A percentile compares a stretch with the other conserved stretches of the same genome.
Evolutionary conservation across 2,113 vertebrate species (phyloP).

Genomic region (Pseudorectes ferrugineus): DNA sequence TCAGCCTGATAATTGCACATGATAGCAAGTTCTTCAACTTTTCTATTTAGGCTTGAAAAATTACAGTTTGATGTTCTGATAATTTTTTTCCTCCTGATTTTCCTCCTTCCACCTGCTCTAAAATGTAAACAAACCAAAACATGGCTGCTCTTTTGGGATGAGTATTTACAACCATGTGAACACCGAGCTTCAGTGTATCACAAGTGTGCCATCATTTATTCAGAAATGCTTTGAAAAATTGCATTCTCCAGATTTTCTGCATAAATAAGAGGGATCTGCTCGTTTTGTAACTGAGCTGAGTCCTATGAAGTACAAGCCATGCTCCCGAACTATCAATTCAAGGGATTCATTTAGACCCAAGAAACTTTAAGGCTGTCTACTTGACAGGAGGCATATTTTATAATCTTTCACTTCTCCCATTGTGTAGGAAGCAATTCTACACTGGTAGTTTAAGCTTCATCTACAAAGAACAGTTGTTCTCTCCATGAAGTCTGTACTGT

Average conservation of each 20-base stretch:
- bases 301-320: neutral
- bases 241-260: neutral
- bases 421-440: constrained; percentile 23
- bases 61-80: neutral
- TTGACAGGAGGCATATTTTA: constrained; percentile 44
- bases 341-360: constrained; percentile 3
- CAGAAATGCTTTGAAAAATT: neutral
- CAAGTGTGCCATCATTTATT: neutral
- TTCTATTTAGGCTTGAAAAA: neutral
- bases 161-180: neutral
- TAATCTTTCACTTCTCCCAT: constrained; percentile 2
- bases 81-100: neutral
- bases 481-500: neutral
- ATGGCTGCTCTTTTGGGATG: neutral
- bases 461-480: constrained; percentile 38
- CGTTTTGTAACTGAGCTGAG: constrained; percentile 14
- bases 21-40: neutral
- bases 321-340: constrained; percentile 28
- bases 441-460: constrained; percentile 33
- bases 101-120: neutral
- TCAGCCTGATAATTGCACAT: neutral
- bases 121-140: neutral
- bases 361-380: constrained; percentile 32
- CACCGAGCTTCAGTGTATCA: neutral
- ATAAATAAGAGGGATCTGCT: neutral